Percentiles rank a stretch among this genome's conserved stretches.
phyloP scores from a whole-genome alignment of 2,888 invertebrate species.

The Gymnocheta viridis region DNA sequence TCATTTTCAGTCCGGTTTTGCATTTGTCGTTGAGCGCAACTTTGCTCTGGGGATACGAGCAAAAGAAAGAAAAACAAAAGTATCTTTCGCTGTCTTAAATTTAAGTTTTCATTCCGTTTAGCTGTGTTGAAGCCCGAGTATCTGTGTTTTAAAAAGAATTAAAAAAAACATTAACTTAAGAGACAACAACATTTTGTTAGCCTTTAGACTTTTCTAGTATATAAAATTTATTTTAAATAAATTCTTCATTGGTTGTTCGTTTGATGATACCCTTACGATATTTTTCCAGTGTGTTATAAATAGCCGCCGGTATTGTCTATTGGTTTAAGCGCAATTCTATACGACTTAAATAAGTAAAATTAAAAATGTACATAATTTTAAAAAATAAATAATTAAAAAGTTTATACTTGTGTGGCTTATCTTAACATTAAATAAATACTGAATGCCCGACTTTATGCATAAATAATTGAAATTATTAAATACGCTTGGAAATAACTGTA shows the following conservation, averaged over 20 bases:
- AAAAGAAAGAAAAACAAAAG: slow-evolving; percentile 40
- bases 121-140: slow-evolving; percentile 26
- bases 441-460: slow-evolving; percentile 19
- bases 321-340: slow-evolving; percentile 13
- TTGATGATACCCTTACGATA: slow-evolving; percentile 13
- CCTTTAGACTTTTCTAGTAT: slow-evolving; percentile 28
- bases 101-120: slow-evolving; percentile 42
- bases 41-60: slow-evolving; percentile 47
- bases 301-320: slow-evolving; percentile 42
- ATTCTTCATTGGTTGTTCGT: slow-evolving; percentile 3
- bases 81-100: slow-evolving; percentile 28
- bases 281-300: not conserved
- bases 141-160: slow-evolving; percentile 32
- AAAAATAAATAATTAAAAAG: slow-evolving; percentile 40
- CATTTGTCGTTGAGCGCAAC: slow-evolving; percentile 75
- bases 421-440: not conserved
- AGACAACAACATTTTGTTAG: not conserved
- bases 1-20: slow-evolving; percentile 79
- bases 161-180: slow-evolving; percentile 22
- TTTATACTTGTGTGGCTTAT: not conserved
- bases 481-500: slow-evolving; percentile 7
- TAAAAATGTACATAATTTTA: slow-evolving; percentile 56
- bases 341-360: slow-evolving; percentile 16
- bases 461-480: slow-evolving; percentile 24
- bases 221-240: slow-evolving; percentile 23